Conservation (phyloP, 2,113 vertebrate genomes). For the Struthidea cinerea region DNA sequence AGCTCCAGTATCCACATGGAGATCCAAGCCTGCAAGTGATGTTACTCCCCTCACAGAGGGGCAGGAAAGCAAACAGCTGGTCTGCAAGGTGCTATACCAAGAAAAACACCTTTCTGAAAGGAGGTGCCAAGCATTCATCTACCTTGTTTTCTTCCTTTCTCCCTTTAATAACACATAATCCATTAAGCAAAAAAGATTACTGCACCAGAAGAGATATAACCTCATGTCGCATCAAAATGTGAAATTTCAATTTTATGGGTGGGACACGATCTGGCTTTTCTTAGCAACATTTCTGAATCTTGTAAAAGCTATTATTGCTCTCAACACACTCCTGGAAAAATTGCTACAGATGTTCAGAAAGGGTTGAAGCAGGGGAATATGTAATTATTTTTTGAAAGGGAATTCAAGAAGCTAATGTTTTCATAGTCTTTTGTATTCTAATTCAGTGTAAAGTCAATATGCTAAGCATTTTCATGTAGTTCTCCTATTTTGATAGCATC, state of each 20-base stretch:
- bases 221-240: not conserved
- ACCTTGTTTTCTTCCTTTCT: not conserved
- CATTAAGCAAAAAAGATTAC: not conserved
- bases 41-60: not conserved
- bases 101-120: not conserved
- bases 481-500: not conserved
- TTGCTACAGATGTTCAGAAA: not conserved
- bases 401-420: not conserved
- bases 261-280: not conserved
- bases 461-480: not conserved
- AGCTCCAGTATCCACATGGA: rapidly evolving
- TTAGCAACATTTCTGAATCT: not conserved
- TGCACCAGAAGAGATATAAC: not conserved
- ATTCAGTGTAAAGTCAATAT: not conserved
- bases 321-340: not conserved
- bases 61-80: rapidly evolving
- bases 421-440: not conserved
- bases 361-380: not conserved
- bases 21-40: not conserved
- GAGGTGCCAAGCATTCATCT: not conserved
- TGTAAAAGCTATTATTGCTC: not conserved
- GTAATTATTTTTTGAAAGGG: not conserved
- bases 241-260: not conserved
- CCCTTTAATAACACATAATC: not conserved
- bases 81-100: rapidly evolving